A percentile compares a stretch with the other conserved stretches of the same genome.
These are phyloP conservation scores for Chaetodon trifasciatus DNA, from an alignment of 2,797 vertebrate genomes.

Conservation along the genomic window DNA sequence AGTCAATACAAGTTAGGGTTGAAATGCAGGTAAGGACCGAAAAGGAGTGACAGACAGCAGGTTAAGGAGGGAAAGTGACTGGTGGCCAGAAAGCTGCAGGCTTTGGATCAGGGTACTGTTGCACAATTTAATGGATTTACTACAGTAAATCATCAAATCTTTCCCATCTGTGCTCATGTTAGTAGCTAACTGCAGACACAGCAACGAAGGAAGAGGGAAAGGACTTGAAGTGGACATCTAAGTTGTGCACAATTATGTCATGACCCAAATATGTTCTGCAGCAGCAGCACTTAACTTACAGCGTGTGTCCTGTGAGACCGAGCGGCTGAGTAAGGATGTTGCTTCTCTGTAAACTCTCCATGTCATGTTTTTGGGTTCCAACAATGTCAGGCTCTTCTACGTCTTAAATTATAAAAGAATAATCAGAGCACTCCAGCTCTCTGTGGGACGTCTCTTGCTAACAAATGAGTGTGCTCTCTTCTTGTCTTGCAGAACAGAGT, in stretches of 20 bases:
- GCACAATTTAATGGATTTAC: conserved; percentile 35
- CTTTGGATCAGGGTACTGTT: conserved; percentile 24
- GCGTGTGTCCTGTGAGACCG: conserved; percentile 40
- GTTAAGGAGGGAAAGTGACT: neutral
- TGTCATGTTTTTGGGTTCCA: conserved; percentile 44
- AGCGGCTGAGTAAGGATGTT: conserved; percentile 29
- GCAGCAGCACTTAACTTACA: conserved; percentile 61
- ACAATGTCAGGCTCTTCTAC: conserved; percentile 47
- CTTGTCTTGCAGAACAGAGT: conserved; percentile 90
- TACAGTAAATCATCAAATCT: conserved; percentile 25
- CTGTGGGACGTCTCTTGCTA: conserved; percentile 60
- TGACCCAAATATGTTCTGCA: conserved; percentile 70
- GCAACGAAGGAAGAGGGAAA: conserved; percentile 20
- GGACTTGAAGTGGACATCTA: conserved; percentile 47
- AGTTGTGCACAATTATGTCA: conserved; percentile 63
- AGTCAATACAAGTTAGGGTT: conserved; percentile 43
- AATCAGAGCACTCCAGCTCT: conserved; percentile 66
- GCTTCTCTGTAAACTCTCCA: conserved; percentile 51
- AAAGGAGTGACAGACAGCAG: conserved; percentile 5
- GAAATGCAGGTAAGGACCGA: conserved; percentile 27
- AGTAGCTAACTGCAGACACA: conserved; percentile 37
- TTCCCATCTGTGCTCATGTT: conserved; percentile 29
- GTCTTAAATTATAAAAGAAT: conserved; percentile 71
- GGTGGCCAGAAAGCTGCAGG: conserved; percentile 5
- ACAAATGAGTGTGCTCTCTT: conserved; percentile 61